Evolutionary conservation across 2,797 vertebrate genomes (phyloP).

Genomic region (Anabacerthia variegaticeps): DNA sequence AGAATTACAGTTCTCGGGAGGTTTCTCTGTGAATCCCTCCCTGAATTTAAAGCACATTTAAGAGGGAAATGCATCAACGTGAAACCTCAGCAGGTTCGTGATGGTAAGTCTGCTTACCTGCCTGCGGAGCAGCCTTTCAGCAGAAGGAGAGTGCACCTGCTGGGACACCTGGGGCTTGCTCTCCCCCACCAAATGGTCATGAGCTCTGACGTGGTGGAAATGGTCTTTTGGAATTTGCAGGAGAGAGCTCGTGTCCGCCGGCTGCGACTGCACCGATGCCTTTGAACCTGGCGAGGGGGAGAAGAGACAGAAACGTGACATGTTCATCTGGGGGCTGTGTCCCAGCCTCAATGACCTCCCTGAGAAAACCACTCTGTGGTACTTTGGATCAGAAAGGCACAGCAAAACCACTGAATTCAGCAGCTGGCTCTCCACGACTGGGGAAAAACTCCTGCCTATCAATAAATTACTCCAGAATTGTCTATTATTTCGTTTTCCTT

Average conservation of each 20-base stretch:
- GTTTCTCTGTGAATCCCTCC: not conserved
- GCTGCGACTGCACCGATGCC: constrained; percentile 85
- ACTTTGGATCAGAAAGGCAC: not conserved
- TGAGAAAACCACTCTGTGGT: not conserved
- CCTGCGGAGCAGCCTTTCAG: constrained; percentile 90
- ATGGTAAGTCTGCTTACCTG: constrained; percentile 81
- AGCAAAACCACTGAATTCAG: not conserved
- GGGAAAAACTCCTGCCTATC: not conserved
- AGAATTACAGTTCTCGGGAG: constrained; percentile 25
- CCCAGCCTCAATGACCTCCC: not conserved
- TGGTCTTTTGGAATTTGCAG: constrained; percentile 83
- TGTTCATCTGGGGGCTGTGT: not conserved
- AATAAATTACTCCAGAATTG: constrained; percentile 6
- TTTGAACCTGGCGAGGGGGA: constrained; percentile 81
- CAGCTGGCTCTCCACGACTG: not conserved
- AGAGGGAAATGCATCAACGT: not conserved
- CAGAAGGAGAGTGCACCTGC: constrained; percentile 81
- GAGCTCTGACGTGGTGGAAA: constrained; percentile 84
- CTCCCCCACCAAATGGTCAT: constrained; percentile 77
- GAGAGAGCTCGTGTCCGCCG: constrained; percentile 75
- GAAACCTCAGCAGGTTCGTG: not conserved
- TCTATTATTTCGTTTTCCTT: constrained; percentile 52
- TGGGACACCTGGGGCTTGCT: constrained; percentile 82
- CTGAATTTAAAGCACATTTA: not conserved
- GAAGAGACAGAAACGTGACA: not conserved